phyloP scores from a whole-genome alignment of 2,113 vertebrate genomes.

The Anhinga anhinga region DNA sequence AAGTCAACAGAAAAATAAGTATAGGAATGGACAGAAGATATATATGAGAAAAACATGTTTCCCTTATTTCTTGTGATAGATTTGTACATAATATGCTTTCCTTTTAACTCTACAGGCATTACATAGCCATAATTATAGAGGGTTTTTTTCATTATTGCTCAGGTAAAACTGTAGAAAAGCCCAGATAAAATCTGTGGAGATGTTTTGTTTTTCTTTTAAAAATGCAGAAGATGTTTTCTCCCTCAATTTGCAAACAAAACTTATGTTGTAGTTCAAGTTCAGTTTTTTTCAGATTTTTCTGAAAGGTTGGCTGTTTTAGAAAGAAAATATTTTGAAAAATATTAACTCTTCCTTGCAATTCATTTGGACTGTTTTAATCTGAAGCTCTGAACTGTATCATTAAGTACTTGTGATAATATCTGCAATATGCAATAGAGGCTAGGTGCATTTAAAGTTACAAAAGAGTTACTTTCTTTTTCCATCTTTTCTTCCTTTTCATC shows the following conservation, averaged over 20 bases:
- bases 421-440: background rate
- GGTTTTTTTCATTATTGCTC: background rate
- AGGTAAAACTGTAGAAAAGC: background rate
- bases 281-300: background rate
- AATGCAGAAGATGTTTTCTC: background rate
- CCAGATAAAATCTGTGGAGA: background rate
- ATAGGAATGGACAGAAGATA: background rate
- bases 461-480: background rate
- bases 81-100: background rate
- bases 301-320: background rate
- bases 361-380: background rate
- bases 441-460: background rate
- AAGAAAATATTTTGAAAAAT: background rate
- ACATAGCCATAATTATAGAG: background rate
- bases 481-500: background rate
- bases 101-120: background rate
- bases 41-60: background rate
- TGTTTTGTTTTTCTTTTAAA: background rate
- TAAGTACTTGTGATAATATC: background rate
- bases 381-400: background rate
- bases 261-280: background rate
- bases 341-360: background rate
- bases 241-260: background rate
- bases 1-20: background rate
- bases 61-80: background rate